Evolutionary conservation across 2,113 vertebrate genomes (phyloP).

Genomic region (Nibea albiflora): DNA sequence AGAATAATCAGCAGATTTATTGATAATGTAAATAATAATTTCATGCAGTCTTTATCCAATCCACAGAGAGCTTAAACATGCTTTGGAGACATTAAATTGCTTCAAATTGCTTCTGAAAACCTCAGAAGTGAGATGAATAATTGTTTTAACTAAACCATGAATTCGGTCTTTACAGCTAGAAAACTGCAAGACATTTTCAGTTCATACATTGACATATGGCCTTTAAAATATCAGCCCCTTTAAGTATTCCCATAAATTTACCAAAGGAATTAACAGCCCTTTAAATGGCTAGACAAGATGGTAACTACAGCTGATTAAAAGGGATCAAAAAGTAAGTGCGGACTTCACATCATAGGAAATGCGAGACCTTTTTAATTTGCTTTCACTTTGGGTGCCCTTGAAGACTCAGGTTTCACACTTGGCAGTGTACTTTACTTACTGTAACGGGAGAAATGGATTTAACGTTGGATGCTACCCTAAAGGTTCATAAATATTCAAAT

Average conservation of each 20-base stretch:
- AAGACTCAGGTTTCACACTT: conserved; percentile 51
- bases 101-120: background rate
- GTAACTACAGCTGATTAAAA: conserved; percentile 6
- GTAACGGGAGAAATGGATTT: conserved; percentile 47
- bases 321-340: conserved; percentile 1
- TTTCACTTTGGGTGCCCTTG: conserved; percentile 23
- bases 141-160: background rate
- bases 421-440: background rate
- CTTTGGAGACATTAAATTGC: background rate
- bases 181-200: background rate
- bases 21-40: background rate
- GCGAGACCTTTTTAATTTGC: conserved; percentile 41
- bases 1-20: background rate
- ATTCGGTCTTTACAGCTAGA: background rate
- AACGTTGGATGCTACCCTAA: conserved; percentile 61
- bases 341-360: conserved; percentile 30
- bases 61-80: background rate
- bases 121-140: background rate
- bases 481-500: conserved; percentile 84
- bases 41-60: background rate
- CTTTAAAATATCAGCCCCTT: conserved; percentile 6
- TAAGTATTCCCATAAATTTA: background rate
- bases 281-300: background rate
- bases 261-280: background rate
- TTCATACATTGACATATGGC: background rate